phyloP scores from a whole-genome alignment of 2,797 vertebrate genomes.

The Platyrinchus mystaceus region DNA sequence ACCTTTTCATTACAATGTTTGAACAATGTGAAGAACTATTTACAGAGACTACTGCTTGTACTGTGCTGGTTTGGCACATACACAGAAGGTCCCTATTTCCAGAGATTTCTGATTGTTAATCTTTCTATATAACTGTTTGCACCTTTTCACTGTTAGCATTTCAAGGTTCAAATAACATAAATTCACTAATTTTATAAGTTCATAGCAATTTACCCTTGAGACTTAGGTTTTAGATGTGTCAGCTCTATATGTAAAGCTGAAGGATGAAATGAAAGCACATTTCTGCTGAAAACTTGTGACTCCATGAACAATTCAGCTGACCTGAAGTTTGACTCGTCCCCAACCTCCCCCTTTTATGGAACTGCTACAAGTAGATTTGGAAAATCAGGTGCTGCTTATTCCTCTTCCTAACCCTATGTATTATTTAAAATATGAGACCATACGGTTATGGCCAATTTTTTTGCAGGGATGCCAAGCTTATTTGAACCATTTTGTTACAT shows the following conservation, averaged over 20 bases:
- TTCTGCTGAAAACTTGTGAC: background rate
- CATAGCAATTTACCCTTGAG: background rate
- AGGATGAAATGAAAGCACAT: background rate
- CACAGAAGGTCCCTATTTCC: background rate
- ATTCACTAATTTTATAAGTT: background rate
- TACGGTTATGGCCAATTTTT: background rate
- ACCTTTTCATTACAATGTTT: background rate
- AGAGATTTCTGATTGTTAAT: background rate
- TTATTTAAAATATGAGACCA: background rate
- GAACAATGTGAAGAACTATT: background rate
- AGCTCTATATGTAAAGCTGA: background rate
- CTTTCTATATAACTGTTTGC: background rate
- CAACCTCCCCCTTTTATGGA: background rate
- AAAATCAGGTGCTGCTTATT: background rate
- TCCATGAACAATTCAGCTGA: background rate
- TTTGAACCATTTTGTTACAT: accelerated
- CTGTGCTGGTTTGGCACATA: background rate
- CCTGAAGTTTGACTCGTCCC: background rate
- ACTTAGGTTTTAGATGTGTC: background rate
- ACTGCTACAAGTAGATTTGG: background rate
- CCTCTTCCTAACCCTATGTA: background rate
- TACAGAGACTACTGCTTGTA: background rate
- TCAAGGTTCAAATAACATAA: background rate
- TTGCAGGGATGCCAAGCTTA: background rate
- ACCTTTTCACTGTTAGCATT: background rate